Conservation (phyloP, 2,797 vertebrate genomes). For the Mico argentatus region DNA sequence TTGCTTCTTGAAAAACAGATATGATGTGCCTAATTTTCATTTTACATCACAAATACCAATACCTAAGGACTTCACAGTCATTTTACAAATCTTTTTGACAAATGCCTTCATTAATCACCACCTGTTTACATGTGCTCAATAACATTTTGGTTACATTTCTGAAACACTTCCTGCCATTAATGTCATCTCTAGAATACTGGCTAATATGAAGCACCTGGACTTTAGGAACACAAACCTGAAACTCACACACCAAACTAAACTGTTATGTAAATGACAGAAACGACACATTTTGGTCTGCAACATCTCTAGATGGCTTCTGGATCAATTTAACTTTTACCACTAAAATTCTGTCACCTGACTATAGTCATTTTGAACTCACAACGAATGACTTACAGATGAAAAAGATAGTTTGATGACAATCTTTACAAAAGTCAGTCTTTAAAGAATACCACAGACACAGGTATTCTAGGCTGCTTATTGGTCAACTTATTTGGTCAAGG, state of each 20-base stretch:
- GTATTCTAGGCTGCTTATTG: neutral
- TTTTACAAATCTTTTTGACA: slow-evolving; percentile 45
- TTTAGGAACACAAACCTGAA: slow-evolving; percentile 72
- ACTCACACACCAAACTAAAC: slow-evolving; percentile 67
- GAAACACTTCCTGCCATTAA: slow-evolving; percentile 60
- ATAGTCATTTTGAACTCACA: neutral
- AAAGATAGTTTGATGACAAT: slow-evolving; percentile 2
- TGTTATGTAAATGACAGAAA: slow-evolving; percentile 75
- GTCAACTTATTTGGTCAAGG: neutral
- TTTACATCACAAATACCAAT: neutral
- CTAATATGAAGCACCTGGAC: slow-evolving; percentile 69
- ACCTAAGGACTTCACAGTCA: neutral
- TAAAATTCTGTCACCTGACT: slow-evolving; percentile 29
- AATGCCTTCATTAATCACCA: slow-evolving; percentile 33
- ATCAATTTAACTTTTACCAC: slow-evolving; percentile 65
- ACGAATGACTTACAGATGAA: neutral
- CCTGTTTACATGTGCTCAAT: slow-evolving; percentile 50
- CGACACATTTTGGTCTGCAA: slow-evolving; percentile 48
- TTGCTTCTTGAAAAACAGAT: slow-evolving; percentile 18
- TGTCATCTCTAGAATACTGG: slow-evolving; percentile 68
- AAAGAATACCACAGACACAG: neutral
- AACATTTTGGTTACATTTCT: slow-evolving; percentile 60
- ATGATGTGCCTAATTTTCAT: slow-evolving; percentile 12
- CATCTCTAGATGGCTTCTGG: neutral
- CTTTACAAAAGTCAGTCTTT: neutral